phyloP scores from a whole-genome alignment of 1,140 invertebrate species.

The Pogonognathellus flavescens region DNA sequence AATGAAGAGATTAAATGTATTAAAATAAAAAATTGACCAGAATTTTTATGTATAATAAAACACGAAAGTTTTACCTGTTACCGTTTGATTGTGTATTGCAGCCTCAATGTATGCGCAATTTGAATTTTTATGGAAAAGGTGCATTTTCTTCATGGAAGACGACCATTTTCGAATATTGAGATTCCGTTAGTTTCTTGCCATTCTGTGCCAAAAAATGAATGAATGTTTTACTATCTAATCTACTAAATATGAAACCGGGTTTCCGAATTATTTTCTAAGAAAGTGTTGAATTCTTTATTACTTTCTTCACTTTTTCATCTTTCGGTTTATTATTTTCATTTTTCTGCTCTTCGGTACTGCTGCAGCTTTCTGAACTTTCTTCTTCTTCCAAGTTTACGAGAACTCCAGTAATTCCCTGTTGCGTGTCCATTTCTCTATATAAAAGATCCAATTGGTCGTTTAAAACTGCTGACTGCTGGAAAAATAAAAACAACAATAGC shows the following conservation, averaged over 20 bases:
- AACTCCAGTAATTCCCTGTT: constrained; percentile 75
- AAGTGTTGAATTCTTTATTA: no score
- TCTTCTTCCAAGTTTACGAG: constrained; percentile 74
- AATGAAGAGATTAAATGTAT: no score
- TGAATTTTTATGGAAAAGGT: constrained; percentile 70
- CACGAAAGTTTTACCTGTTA: no score
- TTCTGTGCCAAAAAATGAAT: constrained; percentile 8
- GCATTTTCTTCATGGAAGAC: constrained; percentile 76
- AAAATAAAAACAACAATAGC: constrained; percentile 10
- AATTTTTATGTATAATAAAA: no score
- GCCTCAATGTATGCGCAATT: no score
- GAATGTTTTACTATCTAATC: no score
- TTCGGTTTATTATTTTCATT: neutral
- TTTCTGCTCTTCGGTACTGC: constrained; percentile 58
- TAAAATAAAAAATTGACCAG: no score
- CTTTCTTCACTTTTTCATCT: neutral
- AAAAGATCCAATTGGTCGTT: constrained; percentile 82
- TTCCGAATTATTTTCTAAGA: no score
- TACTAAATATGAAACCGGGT: neutral
- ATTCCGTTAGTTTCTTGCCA: constrained; percentile 55
- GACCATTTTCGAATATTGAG: constrained; percentile 71
- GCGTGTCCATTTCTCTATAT: constrained; percentile 79
- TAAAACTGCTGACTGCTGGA: constrained; percentile 76
- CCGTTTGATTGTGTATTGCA: no score
- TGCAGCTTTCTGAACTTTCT: constrained; percentile 72